These are phyloP conservation scores for Brenthis hecate DNA, from an alignment of 2,888 invertebrate species.

Conservation along the genomic window DNA sequence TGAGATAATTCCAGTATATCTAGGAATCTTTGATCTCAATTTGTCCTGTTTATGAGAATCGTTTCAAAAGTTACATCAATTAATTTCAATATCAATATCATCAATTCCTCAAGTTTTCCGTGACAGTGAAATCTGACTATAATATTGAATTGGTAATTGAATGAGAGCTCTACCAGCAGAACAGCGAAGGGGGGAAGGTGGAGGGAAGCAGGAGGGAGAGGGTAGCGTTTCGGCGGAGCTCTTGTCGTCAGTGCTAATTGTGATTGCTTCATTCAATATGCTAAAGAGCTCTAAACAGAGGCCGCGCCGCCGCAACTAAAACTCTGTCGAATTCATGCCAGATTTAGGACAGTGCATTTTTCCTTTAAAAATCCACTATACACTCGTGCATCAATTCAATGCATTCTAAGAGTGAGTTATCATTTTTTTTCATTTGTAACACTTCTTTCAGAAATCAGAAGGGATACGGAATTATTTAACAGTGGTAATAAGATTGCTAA, in stretches of 20 bases:
- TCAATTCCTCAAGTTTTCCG: no score
- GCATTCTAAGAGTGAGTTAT: no score
- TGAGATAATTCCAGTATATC: no score
- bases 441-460: no score
- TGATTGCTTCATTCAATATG: slow-evolving; percentile 25
- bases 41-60: no score
- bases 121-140: no score
- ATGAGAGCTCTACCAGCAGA: neutral
- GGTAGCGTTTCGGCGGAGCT: neutral
- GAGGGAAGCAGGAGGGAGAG: neutral
- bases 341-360: neutral
- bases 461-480: neutral
- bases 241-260: slow-evolving; percentile 8
- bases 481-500: slow-evolving; percentile 9
- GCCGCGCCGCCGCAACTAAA: neutral
- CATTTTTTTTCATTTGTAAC: no score
- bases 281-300: slow-evolving; percentile 19
- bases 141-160: neutral
- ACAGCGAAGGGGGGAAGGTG: no score
- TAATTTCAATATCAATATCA: no score
- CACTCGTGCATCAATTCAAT: neutral
- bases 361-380: neutral
- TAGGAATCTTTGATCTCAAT: no score
- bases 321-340: neutral
- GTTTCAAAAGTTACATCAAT: no score